phyloP scores from a whole-genome alignment of 2,797 vertebrate species.

The Fistularia tabacaria region DNA sequence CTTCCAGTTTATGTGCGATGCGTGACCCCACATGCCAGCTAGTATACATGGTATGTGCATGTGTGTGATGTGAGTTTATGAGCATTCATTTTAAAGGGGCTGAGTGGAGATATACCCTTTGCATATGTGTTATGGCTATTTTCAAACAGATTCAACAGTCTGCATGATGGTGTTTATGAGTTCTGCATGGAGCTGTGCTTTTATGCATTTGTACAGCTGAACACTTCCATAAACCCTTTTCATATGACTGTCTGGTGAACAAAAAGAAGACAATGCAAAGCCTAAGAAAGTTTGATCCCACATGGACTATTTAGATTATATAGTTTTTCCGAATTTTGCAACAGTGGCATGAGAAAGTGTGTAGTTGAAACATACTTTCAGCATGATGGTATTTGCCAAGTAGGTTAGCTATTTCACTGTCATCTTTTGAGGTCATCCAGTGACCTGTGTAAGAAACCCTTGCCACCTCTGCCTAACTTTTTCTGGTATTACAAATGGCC shows the following conservation, averaged over 20 bases:
- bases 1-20: conserved; percentile 76
- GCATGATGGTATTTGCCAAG: conserved; percentile 63
- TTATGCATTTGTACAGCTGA: conserved; percentile 45
- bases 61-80: conserved; percentile 52
- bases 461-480: conserved; percentile 9
- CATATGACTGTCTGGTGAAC: conserved; percentile 21
- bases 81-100: conserved; percentile 5
- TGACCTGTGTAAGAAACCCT: conserved; percentile 23
- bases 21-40: conserved; percentile 73
- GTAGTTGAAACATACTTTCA: conserved; percentile 56
- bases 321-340: conserved; percentile 71
- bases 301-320: conserved; percentile 63
- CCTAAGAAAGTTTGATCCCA: conserved; percentile 58
- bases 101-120: conserved; percentile 4
- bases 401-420: conserved; percentile 53
- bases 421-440: conserved; percentile 53
- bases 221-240: conserved; percentile 28
- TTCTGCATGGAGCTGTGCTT: conserved; percentile 31
- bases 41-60: conserved; percentile 58
- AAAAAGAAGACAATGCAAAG: conserved; percentile 53
- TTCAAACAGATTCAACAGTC: conserved; percentile 27
- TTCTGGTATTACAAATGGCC: conserved; percentile 3
- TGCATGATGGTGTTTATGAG: conserved; percentile 44
- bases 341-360: conserved; percentile 38
- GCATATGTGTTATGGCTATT: conserved; percentile 30